Evolutionary conservation across 2,888 invertebrate genomes (phyloP).

Genomic region (Leptothorax acervorum): DNA sequence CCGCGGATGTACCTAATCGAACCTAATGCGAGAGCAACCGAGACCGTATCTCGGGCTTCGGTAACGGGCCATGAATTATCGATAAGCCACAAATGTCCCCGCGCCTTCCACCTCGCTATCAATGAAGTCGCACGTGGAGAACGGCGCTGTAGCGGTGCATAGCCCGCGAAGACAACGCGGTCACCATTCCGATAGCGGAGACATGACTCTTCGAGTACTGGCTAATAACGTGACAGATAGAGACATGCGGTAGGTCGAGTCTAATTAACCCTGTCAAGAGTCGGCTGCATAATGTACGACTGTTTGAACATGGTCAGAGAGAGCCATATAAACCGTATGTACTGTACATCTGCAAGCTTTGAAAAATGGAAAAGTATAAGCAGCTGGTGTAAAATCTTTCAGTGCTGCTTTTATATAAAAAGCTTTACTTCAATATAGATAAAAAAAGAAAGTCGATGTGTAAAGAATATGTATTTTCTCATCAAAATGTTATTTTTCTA

Average conservation of each 20-base stretch:
- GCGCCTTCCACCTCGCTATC: slow-evolving; percentile 46
- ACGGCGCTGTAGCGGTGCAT: slow-evolving; percentile 19
- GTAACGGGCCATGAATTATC: slow-evolving; percentile 73
- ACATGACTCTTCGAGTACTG: slow-evolving; percentile 26
- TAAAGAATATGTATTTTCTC: not conserved
- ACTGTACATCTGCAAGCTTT: not conserved
- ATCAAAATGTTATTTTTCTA: not conserved
- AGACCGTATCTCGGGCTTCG: slow-evolving; percentile 55
- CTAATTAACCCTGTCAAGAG: slow-evolving; percentile 22
- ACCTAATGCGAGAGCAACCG: slow-evolving; percentile 62
- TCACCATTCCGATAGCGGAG: not conserved
- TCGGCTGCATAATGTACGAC: not conserved
- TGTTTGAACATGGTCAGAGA: not conserved
- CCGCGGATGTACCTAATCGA: slow-evolving; percentile 70
- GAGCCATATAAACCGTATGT: not conserved
- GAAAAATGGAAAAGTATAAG: not conserved
- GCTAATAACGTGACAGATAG: slow-evolving; percentile 35
- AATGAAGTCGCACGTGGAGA: slow-evolving; percentile 56
- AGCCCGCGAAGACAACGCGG: slow-evolving; percentile 47
- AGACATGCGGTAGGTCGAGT: not conserved
- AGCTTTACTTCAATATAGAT: not conserved
- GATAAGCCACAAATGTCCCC: slow-evolving; percentile 69
- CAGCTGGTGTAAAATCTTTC: not conserved
- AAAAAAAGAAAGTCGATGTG: not conserved
- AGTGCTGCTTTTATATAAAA: not conserved